Percentiles rank a stretch among this genome's conserved stretches.
Conservation (phyloP, 1,140 invertebrate species). For the Ceratosolen fusciceps region DNA sequence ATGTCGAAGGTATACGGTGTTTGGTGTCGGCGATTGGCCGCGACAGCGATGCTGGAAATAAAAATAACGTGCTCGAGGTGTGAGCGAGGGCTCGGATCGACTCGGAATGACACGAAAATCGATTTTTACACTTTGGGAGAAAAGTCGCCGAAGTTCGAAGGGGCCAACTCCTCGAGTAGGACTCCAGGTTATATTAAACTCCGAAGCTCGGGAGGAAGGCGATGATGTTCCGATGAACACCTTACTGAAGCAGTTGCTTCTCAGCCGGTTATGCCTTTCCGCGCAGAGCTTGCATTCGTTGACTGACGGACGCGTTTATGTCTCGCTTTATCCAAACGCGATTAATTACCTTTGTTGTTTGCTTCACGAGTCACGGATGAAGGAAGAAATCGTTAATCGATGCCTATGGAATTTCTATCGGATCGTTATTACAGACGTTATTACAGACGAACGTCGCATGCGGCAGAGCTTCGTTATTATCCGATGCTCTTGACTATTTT, state of each 20-base stretch:
- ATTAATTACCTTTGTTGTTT: too few species aligned
- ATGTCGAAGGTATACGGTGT: too few species aligned
- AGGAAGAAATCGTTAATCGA: too few species aligned
- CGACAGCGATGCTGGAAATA: not conserved
- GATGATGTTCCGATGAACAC: not conserved
- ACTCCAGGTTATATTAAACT: conserved; percentile 22
- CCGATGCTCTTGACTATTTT: too few species aligned
- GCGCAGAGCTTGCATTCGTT: too few species aligned
- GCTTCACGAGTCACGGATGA: too few species aligned
- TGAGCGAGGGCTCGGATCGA: not conserved
- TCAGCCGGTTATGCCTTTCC: not conserved
- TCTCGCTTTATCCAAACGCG: too few species aligned
- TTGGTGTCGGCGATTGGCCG: not conserved
- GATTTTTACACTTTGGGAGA: conserved; percentile 12
- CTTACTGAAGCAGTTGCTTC: not conserved
- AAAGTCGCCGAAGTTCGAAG: conserved; percentile 27
- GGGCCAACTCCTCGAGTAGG: not conserved
- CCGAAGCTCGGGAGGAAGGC: not conserved
- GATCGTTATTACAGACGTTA: too few species aligned
- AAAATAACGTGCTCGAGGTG: not conserved
- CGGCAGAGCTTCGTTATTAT: too few species aligned
- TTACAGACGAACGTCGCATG: too few species aligned
- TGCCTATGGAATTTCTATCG: too few species aligned
- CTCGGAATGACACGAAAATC: conserved; percentile 16
- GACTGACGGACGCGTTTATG: too few species aligned